Evolutionary conservation across 2,797 vertebrate genomes (phyloP).

Genomic region (Monodelphis domestica): DNA sequence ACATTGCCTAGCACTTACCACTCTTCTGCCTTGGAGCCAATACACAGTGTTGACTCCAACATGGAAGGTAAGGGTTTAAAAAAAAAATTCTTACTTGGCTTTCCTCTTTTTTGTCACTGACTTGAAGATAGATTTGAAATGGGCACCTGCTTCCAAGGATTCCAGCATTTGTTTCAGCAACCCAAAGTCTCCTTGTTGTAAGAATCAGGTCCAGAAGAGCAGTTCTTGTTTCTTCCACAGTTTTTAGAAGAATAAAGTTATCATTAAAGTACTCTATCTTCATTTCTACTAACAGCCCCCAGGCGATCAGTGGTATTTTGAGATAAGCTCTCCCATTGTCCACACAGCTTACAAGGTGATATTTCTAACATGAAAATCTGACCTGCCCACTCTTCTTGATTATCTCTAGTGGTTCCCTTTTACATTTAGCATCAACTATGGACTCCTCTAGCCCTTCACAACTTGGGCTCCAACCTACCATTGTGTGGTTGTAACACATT

Average conservation of each 20-base stretch:
- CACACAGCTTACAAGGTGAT: not conserved
- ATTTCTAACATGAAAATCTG: not conserved
- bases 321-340: not conserved
- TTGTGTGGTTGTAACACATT: not conserved
- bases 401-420: not conserved
- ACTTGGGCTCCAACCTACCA: not conserved
- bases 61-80: too few relatives aligned
- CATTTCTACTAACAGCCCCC: not conserved
- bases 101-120: not conserved
- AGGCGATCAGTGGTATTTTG: not conserved
- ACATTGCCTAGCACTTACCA: too few relatives aligned
- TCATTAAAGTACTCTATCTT: not conserved
- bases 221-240: not conserved
- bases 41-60: too few relatives aligned
- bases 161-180: not conserved
- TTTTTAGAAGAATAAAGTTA: not conserved
- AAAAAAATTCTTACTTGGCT: not conserved
- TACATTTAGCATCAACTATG: not conserved
- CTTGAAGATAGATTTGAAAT: not conserved
- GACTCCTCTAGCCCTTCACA: not conserved
- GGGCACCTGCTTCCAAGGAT: not conserved
- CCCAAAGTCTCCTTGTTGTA: not conserved
- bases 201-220: not conserved
- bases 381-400: not conserved
- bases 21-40: too few relatives aligned